A percentile compares a stretch with the other conserved stretches of the same genome.
Conservation (phyloP, 2,888 invertebrate genomes). For the Polyommatus icarus region DNA sequence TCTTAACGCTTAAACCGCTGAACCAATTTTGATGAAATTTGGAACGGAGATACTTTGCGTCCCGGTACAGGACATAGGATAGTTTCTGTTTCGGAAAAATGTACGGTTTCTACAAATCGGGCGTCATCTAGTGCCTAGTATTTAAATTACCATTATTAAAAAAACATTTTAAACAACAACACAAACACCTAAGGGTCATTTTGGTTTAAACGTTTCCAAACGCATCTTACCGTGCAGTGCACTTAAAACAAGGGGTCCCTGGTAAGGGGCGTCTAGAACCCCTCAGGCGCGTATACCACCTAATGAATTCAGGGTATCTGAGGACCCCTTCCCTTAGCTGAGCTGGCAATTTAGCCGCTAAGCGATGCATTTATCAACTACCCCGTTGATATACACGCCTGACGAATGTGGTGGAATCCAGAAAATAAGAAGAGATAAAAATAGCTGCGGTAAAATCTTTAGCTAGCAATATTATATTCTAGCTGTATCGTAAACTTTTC, state of each 20-base stretch:
- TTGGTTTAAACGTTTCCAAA: constrained; percentile 36
- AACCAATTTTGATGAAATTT: too few species aligned
- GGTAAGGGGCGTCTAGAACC: constrained; percentile 55
- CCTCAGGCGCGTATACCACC: constrained; percentile 50
- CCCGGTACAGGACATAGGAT: too few species aligned
- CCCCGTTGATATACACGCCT: constrained; percentile 48
- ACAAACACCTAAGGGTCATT: constrained; percentile 28
- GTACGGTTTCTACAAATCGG: too few species aligned
- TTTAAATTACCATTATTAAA: neutral
- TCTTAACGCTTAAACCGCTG: too few species aligned
- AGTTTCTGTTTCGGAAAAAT: too few species aligned
- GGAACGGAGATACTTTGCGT: too few species aligned
- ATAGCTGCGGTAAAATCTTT: neutral
- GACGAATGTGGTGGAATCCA: constrained; percentile 6
- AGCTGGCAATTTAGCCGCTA: constrained; percentile 50
- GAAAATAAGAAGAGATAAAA: neutral
- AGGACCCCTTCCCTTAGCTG: constrained; percentile 45
- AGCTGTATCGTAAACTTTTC: neutral
- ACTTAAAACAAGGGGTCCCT: constrained; percentile 53
- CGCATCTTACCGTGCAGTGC: constrained; percentile 46
- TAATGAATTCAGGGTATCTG: constrained; percentile 54
- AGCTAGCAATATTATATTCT: too few species aligned
- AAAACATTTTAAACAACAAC: neutral
- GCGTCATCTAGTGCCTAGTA: neutral
- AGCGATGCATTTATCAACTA: constrained; percentile 48